Evolutionary conservation across 2,113 vertebrate genomes (phyloP), one percentile per base, ranked within the genome.

Genomic region (Aix galericulata): DNA sequence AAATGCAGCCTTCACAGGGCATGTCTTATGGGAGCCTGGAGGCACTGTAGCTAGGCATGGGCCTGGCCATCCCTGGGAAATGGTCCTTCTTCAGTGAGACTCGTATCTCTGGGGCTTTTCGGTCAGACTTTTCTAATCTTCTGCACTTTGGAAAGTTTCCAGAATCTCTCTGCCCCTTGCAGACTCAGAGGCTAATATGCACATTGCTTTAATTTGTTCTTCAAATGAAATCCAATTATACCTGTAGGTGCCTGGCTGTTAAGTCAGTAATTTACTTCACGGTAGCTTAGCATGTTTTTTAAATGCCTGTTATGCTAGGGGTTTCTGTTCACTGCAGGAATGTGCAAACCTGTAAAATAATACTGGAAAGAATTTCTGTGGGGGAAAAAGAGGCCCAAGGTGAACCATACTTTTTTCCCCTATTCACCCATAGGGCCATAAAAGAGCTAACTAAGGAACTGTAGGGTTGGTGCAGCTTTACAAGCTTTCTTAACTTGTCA

Each of bases 311-410:
- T 78, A 94, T 75, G 89, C 90, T 82, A 23, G 77, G 62, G 50
- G 69, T 85, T 94, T 89, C 82, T 95, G 60, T 81, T 90, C 81
- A 15, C 34, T 56, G 74, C 85, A 73, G 93, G 68, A 9, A 78
- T 91, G 36, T 53, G 88, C 85, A 92, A 79, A 87, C 94, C 94
- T 93, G 81, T 93, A 90, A 95, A 96, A 95, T 59, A 78, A 58
- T 56, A 55, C 90, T 96, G 96, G 96, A 97, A 97, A 94, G 90
- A 97, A 95, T 96, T 86, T 95, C 73, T 82, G 68, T 83, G 80
- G 58, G 58, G 58, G 89, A 90, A 32, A 84, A 89, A 82, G 81
- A 94, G 92, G 82, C 42, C 71, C 76, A 31, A 40, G 58, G 94
- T 92, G 86, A 94, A 85, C 67, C 22, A 55, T 53, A 66, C 79